A percentile compares a stretch with the other conserved stretches of the same genome.
Conservation (phyloP, 1,140 invertebrate species). For the Pseudomyrmex pallidus region DNA sequence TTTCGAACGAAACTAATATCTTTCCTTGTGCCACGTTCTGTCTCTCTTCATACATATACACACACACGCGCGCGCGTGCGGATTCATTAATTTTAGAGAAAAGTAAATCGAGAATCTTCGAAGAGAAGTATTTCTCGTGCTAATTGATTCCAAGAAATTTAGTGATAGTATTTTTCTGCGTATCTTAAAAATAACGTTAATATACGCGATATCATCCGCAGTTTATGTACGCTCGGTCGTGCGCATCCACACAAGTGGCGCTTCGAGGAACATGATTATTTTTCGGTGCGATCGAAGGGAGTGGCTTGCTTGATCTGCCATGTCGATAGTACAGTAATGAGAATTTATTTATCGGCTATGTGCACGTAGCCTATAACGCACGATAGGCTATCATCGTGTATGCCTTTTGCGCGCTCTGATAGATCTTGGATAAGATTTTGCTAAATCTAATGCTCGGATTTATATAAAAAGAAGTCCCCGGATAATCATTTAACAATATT, state of each 20-base stretch:
- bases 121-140: neutral
- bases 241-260: neutral
- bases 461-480: neutral
- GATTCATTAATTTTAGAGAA: neutral
- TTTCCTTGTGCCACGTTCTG: neutral
- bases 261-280: constrained; percentile 30
- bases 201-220: constrained; percentile 7
- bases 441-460: constrained; percentile 7
- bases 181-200: neutral
- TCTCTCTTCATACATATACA: too few relatives aligned
- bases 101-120: constrained; percentile 36
- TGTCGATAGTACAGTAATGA: constrained; percentile 20
- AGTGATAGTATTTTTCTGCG: neutral
- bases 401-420: neutral
- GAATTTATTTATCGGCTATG: constrained; percentile 45
- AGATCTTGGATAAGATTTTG: constrained; percentile 31
- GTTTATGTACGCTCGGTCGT: neutral
- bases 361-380: neutral
- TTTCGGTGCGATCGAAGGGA: constrained; percentile 24
- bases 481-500: neutral
- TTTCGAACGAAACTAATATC: constrained; percentile 42
- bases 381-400: constrained; percentile 24
- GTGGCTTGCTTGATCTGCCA: constrained; percentile 27
- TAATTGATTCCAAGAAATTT: constrained; percentile 5
- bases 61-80: too few relatives aligned